A percentile compares a stretch with the other conserved stretches of the same genome.
Evolutionary conservation across 2,113 vertebrate genomes (phyloP).

Genomic region (Lophura nycthemera): DNA sequence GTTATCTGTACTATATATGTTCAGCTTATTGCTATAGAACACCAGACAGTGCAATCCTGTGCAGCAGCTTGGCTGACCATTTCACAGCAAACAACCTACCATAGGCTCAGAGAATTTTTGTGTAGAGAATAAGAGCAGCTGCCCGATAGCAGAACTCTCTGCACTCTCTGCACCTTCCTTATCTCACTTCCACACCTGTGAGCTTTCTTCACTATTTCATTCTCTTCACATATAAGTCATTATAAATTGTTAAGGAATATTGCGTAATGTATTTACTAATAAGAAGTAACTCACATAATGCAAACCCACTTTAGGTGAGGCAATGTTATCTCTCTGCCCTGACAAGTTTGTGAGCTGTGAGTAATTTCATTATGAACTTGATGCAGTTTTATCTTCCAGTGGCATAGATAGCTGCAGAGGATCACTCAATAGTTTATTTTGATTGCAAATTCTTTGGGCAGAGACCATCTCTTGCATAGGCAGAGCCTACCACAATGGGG

Average conservation of each 20-base stretch:
- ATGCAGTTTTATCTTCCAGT: not conserved
- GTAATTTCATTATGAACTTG: not conserved
- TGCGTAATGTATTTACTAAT: constrained; percentile 4
- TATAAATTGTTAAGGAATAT: constrained; percentile 18
- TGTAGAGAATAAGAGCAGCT: not conserved
- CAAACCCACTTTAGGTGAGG: not conserved
- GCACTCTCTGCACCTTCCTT: not conserved
- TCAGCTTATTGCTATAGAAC: not conserved
- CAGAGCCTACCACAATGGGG: not conserved
- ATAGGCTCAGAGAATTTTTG: not conserved
- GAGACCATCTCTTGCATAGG: not conserved
- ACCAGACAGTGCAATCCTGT: fast-evolving
- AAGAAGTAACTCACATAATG: not conserved
- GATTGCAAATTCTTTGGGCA: not conserved
- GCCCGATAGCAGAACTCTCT: not conserved
- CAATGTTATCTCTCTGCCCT: not conserved
- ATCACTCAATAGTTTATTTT: not conserved
- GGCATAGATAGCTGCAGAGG: not conserved
- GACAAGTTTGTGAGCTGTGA: constrained; percentile 6
- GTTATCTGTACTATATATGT: not conserved
- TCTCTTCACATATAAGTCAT: not conserved
- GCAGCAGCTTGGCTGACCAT: not conserved
- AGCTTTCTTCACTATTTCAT: not conserved
- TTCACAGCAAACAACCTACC: not conserved
- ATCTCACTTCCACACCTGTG: constrained; percentile 46